phyloP scores from a whole-genome alignment of 2,888 invertebrate species.

The Oscheius sp. region DNA sequence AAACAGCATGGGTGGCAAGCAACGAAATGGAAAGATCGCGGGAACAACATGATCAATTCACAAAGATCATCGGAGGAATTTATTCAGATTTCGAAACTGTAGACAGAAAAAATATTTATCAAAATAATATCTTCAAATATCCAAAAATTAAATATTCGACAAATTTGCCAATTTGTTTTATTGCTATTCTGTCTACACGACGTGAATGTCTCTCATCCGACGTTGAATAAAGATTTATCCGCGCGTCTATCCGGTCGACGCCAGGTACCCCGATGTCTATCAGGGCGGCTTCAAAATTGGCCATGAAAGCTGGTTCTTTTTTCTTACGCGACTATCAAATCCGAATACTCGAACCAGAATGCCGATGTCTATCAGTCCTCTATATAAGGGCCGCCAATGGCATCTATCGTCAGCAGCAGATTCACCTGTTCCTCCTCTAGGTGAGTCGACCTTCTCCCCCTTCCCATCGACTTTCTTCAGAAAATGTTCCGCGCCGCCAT shows the following conservation, averaged over 20 bases:
- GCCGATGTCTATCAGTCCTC: neutral
- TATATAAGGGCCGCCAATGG: neutral
- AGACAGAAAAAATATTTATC: too few relatives aligned
- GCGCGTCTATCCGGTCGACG: neutral
- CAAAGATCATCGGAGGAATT: too few relatives aligned
- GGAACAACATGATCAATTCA: too few relatives aligned
- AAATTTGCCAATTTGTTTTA: too few relatives aligned
- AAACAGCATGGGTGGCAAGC: too few relatives aligned
- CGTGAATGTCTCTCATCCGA: too few relatives aligned
- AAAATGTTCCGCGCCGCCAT: constrained; percentile 45
- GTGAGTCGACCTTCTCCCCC: neutral
- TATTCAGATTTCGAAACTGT: too few relatives aligned
- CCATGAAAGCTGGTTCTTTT: constrained; percentile 26
- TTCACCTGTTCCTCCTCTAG: neutral
- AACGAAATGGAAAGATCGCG: too few relatives aligned
- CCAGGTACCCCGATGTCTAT: constrained; percentile 27
- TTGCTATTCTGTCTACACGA: too few relatives aligned
- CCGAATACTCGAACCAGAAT: constrained; percentile 9
- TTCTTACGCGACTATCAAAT: constrained; percentile 9
- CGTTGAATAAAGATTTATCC: neutral
- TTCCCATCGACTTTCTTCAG: neutral
- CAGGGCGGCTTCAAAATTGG: constrained; percentile 22
- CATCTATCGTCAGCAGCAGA: neutral
- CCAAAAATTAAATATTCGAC: too few relatives aligned
- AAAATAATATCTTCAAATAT: too few relatives aligned